phyloP scores from a whole-genome alignment of 2,888 invertebrate genomes.

The Andricus curvator region DNA sequence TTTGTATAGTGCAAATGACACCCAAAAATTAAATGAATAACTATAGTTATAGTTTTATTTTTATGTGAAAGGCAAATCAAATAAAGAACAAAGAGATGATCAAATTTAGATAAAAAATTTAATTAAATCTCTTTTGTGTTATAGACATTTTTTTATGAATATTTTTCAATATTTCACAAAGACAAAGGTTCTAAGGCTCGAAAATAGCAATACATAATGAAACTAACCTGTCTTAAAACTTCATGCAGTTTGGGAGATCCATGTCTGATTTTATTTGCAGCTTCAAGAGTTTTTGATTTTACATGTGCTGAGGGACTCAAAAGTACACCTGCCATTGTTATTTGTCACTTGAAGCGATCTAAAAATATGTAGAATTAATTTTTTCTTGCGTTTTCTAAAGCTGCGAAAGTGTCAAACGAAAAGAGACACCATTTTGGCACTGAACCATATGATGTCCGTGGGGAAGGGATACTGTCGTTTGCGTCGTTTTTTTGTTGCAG shows the following conservation, averaged over 20 bases:
- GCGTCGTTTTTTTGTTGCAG: no score
- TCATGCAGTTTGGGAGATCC: conserved; percentile 76
- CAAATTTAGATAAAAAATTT: neutral
- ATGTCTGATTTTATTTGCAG: conserved; percentile 66
- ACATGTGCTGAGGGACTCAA: conserved; percentile 58
- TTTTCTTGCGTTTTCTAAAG: neutral
- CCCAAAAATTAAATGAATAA: neutral
- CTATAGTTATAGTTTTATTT: neutral
- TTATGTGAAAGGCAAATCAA: neutral
- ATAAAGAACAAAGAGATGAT: neutral
- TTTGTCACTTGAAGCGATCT: neutral
- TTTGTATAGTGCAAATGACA: no score
- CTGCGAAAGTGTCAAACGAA: neutral
- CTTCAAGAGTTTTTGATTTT: conserved; percentile 66
- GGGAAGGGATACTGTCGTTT: no score
- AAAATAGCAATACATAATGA: neutral
- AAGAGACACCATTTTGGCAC: no score
- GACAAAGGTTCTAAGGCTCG: neutral
- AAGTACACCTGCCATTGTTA: conserved; percentile 60
- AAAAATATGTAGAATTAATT: neutral
- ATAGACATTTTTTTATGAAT: neutral
- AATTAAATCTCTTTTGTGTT: neutral
- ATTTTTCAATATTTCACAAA: neutral
- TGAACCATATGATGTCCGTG: no score
- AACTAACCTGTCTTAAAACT: conserved; percentile 75